A percentile compares a stretch with the other conserved stretches of the same genome.
Evolutionary conservation across 2,113 vertebrate species (phyloP).

Genomic region (Nyctibius bracteatus): DNA sequence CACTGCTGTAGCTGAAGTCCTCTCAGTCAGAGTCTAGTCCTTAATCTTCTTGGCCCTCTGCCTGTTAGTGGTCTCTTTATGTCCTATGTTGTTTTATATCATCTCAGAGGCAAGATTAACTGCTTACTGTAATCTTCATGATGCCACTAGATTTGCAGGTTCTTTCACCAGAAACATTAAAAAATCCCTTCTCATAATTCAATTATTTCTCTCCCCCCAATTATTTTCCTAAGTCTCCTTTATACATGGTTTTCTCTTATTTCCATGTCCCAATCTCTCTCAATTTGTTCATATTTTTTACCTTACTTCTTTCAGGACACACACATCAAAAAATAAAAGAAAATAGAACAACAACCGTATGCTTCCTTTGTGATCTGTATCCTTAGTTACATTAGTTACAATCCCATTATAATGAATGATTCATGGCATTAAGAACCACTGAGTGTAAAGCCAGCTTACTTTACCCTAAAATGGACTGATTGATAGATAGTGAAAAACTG

Average conservation of each 20-base stretch:
- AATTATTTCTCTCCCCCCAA: neutral
- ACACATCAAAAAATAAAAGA: neutral
- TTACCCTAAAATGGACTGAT: neutral
- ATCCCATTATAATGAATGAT: neutral
- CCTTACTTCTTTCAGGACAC: neutral
- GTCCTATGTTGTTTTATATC: neutral
- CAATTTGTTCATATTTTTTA: neutral
- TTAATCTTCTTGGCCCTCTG: neutral
- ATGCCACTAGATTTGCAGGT: neutral
- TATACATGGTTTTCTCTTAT: neutral
- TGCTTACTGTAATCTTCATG: neutral
- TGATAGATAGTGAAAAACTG: neutral
- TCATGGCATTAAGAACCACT: neutral
- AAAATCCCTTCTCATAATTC: neutral
- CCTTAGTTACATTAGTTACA: neutral
- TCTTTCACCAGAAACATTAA: neutral
- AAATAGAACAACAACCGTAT: neutral
- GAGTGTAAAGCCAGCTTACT: neutral
- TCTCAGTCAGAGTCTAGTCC: neutral
- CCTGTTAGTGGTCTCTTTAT: neutral
- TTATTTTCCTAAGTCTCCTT: neutral
- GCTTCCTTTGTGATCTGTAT: neutral
- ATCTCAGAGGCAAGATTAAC: neutral
- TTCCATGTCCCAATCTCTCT: neutral
- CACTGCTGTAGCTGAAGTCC: neutral